phyloP scores from a whole-genome alignment of 1,140 invertebrate species.

The Pseudomyrmex gracilis region DNA sequence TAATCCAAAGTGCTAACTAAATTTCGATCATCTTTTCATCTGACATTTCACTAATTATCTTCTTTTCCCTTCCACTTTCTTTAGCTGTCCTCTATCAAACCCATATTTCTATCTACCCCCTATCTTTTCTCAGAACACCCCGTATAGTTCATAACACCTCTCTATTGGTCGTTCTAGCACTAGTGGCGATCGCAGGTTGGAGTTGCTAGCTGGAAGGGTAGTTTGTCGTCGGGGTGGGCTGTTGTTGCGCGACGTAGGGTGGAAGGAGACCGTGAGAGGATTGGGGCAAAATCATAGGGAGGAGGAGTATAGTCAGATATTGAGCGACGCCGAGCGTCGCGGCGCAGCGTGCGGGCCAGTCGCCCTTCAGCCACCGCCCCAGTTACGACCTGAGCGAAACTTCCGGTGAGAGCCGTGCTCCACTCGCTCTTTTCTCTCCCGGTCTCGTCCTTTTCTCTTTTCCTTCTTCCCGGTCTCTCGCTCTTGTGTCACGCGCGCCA shows the following conservation, averaged over 20 bases:
- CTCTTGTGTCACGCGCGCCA: too few relatives aligned
- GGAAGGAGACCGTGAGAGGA: constrained; percentile 59
- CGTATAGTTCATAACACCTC: constrained; percentile 36
- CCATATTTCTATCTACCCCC: neutral
- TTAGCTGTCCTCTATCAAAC: neutral
- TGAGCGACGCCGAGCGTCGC: constrained; percentile 84
- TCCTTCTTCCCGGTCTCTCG: constrained; percentile 12
- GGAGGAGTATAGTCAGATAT: constrained; percentile 79
- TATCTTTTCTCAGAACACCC: constrained; percentile 34
- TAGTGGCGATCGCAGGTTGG: constrained; percentile 63
- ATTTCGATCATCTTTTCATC: too few relatives aligned
- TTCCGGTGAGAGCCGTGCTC: constrained; percentile 61
- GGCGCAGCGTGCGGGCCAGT: constrained; percentile 82
- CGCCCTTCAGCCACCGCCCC: constrained; percentile 84
- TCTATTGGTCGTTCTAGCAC: constrained; percentile 15
- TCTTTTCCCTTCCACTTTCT: constrained; percentile 6
- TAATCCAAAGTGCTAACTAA: too few relatives aligned
- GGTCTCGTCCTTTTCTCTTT: constrained; percentile 23
- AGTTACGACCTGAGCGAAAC: constrained; percentile 72
- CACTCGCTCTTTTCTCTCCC: constrained; percentile 48
- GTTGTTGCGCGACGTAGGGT: constrained; percentile 56
- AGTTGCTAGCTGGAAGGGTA: constrained; percentile 63
- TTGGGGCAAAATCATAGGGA: constrained; percentile 58
- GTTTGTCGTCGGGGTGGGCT: constrained; percentile 65
- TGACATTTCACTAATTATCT: neutral